A percentile compares a stretch with the other conserved stretches of the same genome.
Conservation (phyloP, 2,888 invertebrate genomes). For the Andrena trimmerana region DNA sequence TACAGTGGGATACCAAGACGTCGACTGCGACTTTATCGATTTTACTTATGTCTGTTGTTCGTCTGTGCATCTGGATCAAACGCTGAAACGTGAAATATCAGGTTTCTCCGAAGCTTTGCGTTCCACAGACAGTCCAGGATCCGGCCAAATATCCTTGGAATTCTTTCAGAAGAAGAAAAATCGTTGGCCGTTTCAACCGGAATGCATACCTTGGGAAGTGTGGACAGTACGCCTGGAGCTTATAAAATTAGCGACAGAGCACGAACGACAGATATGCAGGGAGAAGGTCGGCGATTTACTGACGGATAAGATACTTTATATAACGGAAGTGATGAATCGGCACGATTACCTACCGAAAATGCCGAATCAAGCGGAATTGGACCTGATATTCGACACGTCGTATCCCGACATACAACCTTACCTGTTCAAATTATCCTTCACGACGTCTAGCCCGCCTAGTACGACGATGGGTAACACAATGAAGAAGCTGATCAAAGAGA, state of each 20-base stretch:
- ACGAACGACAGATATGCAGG: conserved; percentile 94
- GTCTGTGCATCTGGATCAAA: conserved; percentile 91
- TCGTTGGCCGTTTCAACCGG: conserved; percentile 94
- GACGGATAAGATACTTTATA: conserved; percentile 97
- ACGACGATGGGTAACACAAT: conserved; percentile 95
- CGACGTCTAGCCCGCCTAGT: conserved; percentile 91
- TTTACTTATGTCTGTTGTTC: conserved; percentile 98
- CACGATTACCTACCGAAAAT: conserved; percentile 98
- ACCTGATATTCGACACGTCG: conserved; percentile 97
- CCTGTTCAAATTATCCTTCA: conserved; percentile 96
- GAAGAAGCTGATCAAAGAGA: conserved; percentile 95
- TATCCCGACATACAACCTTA: conserved; percentile 98
- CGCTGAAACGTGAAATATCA: conserved; percentile 91
- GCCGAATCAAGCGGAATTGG: conserved; percentile 96
- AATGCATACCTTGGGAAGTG: conserved; percentile 99
- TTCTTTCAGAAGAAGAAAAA: conserved; percentile 97
- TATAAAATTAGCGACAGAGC: conserved; percentile 93
- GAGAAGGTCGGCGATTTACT: conserved; percentile 95
- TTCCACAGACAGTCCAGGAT: conserved; percentile 89
- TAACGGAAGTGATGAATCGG: conserved; percentile 97
- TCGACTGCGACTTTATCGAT: conserved; percentile 99
- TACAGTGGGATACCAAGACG: conserved; percentile 97
- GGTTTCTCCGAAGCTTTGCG: conserved; percentile 92
- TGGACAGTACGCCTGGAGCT: conserved; percentile 98
- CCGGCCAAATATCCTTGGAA: conserved; percentile 96